phyloP scores from a whole-genome alignment of 1,140 invertebrate genomes.

The Propsilocerus akamusi region DNA sequence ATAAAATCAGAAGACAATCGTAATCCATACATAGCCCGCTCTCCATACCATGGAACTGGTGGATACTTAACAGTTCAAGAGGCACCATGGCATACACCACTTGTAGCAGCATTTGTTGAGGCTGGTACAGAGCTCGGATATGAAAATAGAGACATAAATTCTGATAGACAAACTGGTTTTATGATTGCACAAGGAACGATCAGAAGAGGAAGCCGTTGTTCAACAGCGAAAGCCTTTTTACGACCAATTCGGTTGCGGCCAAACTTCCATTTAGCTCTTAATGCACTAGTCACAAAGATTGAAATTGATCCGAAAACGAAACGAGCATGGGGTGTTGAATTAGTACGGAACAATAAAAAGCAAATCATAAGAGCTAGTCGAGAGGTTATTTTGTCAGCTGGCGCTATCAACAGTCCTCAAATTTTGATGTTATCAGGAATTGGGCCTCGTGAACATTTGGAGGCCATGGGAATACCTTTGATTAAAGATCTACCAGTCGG shows the following conservation, averaged over 20 bases:
- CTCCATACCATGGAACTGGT: slow-evolving; percentile 50
- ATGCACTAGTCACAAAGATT: slow-evolving; percentile 51
- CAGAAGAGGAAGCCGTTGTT: slow-evolving; percentile 64
- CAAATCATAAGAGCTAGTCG: slow-evolving; percentile 45
- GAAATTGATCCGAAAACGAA: slow-evolving; percentile 50
- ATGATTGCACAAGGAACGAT: slow-evolving; percentile 84
- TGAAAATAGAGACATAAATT: slow-evolving; percentile 71
- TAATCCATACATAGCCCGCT: slow-evolving; percentile 56
- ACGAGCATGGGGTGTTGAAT: slow-evolving; percentile 56
- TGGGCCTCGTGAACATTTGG: slow-evolving; percentile 56
- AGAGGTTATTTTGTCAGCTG: slow-evolving; percentile 63
- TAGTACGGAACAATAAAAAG: slow-evolving; percentile 43
- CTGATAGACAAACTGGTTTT: slow-evolving; percentile 62
- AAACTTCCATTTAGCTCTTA: slow-evolving; percentile 65
- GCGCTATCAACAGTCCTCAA: slow-evolving; percentile 61
- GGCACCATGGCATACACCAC: slow-evolving; percentile 61
- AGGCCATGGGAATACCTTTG: slow-evolving; percentile 45
- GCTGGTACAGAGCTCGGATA: slow-evolving; percentile 77
- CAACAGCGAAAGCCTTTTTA: slow-evolving; percentile 77
- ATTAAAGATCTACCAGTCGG: slow-evolving; percentile 54
- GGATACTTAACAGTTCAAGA: slow-evolving; percentile 69
- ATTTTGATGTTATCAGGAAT: slow-evolving; percentile 76
- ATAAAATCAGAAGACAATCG: slow-evolving; percentile 78
- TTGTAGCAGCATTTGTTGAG: slow-evolving; percentile 66
- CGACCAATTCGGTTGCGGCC: slow-evolving; percentile 50